A percentile compares a stretch with the other conserved stretches of the same genome.
These are phyloP conservation scores for Cetoscarus ocellatus DNA, from an alignment of 2,797 vertebrate genomes.

Conservation along the genomic window DNA sequence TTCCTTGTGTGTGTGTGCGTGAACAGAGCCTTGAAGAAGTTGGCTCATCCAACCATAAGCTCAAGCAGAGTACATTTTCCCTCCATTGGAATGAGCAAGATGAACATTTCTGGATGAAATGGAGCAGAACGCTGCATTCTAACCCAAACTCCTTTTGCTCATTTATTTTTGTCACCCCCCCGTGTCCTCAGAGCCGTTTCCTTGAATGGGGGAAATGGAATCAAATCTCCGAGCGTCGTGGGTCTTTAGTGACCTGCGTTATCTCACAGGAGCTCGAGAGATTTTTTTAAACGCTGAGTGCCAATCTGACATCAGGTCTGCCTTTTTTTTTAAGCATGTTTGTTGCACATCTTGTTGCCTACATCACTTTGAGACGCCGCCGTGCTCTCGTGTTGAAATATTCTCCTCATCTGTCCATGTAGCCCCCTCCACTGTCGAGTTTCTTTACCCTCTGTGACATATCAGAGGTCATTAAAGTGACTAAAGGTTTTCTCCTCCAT, in stretches of 20 bases:
- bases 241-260: conserved; percentile 45
- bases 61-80: conserved; percentile 61
- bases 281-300: conserved; percentile 55
- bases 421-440: conserved; percentile 10
- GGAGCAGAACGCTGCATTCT: conserved; percentile 75
- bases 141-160: conserved; percentile 58
- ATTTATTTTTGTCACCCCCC: conserved; percentile 25
- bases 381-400: conserved; percentile 39
- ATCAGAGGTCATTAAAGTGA: conserved; percentile 62
- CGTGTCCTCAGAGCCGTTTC: conserved; percentile 23
- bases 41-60: conserved; percentile 73
- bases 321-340: conserved; percentile 58
- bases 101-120: conserved; percentile 77
- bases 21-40: conserved; percentile 51
- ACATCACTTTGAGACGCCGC: conserved; percentile 27
- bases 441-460: conserved; percentile 16
- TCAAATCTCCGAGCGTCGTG: conserved; percentile 20
- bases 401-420: conserved; percentile 28
- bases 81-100: conserved; percentile 65
- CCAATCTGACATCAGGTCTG: conserved; percentile 70
- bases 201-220: conserved; percentile 23
- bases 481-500: conserved; percentile 56
- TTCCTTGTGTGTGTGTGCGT: conserved; percentile 16
- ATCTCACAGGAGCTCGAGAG: conserved; percentile 45
- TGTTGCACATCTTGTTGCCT: conserved; percentile 68